Conservation (phyloP, 2,113 vertebrate genomes). For the Heteronetta atricapilla region DNA sequence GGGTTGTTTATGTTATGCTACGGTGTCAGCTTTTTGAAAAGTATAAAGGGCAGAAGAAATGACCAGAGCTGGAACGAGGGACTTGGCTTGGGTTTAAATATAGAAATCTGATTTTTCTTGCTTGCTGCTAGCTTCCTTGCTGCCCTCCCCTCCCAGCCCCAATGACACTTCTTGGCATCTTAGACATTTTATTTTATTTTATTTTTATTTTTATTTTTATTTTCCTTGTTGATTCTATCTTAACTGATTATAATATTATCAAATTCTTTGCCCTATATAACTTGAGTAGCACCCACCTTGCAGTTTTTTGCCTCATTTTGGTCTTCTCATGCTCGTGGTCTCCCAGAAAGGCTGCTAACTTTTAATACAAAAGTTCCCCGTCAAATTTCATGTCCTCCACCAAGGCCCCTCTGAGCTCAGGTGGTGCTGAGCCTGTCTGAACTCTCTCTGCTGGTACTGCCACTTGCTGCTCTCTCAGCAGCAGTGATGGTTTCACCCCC, state of each 20-base stretch:
- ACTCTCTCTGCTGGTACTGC: not conserved
- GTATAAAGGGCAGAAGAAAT: conserved; percentile 2
- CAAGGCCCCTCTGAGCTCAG: not conserved
- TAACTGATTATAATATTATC: not conserved
- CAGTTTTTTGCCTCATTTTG: not conserved
- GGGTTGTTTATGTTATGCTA: not conserved
- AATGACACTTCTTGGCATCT: not conserved
- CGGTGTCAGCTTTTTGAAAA: not conserved
- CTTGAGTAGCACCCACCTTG: not conserved
- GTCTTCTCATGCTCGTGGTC: not conserved
- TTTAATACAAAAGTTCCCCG: not conserved
- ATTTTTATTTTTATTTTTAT: not conserved
- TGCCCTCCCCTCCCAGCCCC: not conserved
- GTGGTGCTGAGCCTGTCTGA: not conserved
- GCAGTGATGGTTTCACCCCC: not conserved
- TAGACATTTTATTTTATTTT: not conserved
- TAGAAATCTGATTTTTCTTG: not conserved
- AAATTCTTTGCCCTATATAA: not conserved
- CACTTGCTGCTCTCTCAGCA: rapidly evolving
- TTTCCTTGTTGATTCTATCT: not conserved
- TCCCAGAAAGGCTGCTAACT: not conserved
- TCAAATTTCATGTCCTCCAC: not conserved
- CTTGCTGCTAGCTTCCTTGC: not conserved
- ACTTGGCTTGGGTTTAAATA: not conserved
- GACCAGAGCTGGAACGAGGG: not conserved